These are phyloP conservation scores for Choristoneura fumiferana DNA, from an alignment of 1,140 invertebrate species.

Conservation along the genomic window DNA sequence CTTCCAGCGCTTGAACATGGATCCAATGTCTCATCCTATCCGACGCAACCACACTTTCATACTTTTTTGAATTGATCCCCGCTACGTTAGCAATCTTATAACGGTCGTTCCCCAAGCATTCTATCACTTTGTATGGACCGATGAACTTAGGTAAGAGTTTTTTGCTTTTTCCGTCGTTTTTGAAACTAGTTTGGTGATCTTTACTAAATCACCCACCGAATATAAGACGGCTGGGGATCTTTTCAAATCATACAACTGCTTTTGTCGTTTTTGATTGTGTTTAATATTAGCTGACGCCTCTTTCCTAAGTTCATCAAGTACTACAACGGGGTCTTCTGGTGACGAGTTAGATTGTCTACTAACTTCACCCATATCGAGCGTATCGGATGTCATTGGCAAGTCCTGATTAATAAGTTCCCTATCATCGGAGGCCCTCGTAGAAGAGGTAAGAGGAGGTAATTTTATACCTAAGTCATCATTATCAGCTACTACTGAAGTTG, in stretches of 20 bases:
- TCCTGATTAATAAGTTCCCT: too few relatives aligned
- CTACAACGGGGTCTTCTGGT: background rate
- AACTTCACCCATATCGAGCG: too few relatives aligned
- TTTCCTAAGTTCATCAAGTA: background rate
- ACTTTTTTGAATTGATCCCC: constrained; percentile 24
- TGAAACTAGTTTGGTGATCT: constrained; percentile 29
- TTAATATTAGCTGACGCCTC: constrained; percentile 22
- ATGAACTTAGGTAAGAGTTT: constrained; percentile 37
- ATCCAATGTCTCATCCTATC: constrained; percentile 32
- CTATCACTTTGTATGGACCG: constrained; percentile 30
- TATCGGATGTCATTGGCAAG: too few relatives aligned
- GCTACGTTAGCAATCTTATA: constrained; percentile 29
- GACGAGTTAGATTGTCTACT: too few relatives aligned
- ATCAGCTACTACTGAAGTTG: background rate
- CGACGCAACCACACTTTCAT: constrained; percentile 25
- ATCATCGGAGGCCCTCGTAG: background rate
- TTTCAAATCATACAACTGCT: constrained; percentile 24
- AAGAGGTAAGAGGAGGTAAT: too few relatives aligned
- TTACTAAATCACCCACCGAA: constrained; percentile 31
- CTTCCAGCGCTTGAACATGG: constrained; percentile 24
- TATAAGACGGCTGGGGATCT: constrained; percentile 22
- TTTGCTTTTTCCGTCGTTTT: constrained; percentile 32
- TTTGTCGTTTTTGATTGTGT: constrained; percentile 28
- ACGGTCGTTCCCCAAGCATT: constrained; percentile 32
- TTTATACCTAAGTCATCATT: too few relatives aligned